Evolutionary conservation across 2,888 invertebrate species (phyloP), one percentile per base, ranked within the genome.

Genomic region (Serrognathus titanus): DNA sequence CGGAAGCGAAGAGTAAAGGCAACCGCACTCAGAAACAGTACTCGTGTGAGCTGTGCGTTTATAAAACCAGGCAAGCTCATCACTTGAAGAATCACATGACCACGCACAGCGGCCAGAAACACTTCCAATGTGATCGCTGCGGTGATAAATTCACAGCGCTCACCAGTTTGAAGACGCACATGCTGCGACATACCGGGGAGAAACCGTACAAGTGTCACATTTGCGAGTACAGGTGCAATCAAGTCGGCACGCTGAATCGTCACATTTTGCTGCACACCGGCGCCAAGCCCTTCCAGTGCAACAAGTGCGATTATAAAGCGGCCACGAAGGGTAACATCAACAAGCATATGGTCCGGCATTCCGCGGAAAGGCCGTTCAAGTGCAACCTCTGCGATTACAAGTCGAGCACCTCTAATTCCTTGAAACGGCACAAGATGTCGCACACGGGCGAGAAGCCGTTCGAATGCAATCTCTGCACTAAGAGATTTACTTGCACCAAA

Each of bases 81-180:
- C 37, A 48, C 48, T 10, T 48, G 36, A 20, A 35, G 35, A 31
- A 10, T 31, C 24, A 31, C 24, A 7, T 31, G 24, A 31, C 6
- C 3, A 31, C 24, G 24, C 24, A 31, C 24, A 7, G 6, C 24
- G 24, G 24, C 24, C 76, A 74, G 43, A 73, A 72, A 40, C 71
- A 72, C 10, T 76, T 77, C 59, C 69, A 82, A 0, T 83, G 83
- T 53, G 82, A 83, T 51, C 70, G 79, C 10, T 84, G 83, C 55
- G 82, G 82, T 0, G 83, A 83, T 58, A 76, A 79, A 0, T 66
- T 82, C 4, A 72, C 77, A 1, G 79, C 74, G 36, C 70, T 68
- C 1, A 80, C 78, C 58, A 81, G 81, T 47, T 67, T 83, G 39
- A 78, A 78, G 46, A 73, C 78, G 24, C 84, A 84, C 60, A 76